Conservation (phyloP, 2,888 invertebrate genomes). For the Malthinus flaveolus region DNA sequence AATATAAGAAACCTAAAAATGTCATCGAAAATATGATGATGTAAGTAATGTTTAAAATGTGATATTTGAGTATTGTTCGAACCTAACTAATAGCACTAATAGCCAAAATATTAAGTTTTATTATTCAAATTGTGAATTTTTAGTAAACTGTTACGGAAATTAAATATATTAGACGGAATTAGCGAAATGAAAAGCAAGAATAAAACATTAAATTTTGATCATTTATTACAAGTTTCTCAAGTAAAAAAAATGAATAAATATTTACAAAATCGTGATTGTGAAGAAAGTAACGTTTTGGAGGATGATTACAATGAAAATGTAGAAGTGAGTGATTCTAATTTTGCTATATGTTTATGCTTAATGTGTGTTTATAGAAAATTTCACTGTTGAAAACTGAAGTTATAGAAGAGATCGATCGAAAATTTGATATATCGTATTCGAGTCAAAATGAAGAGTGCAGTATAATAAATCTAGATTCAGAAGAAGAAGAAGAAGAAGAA, state of each 20-base stretch:
- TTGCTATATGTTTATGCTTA: background rate
- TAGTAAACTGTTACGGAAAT: constrained; percentile 13
- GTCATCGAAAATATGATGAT: constrained; percentile 18
- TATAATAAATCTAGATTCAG: constrained; percentile 13
- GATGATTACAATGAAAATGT: constrained; percentile 14
- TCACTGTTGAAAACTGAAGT: background rate
- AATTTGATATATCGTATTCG: background rate
- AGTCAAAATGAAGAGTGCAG: background rate
- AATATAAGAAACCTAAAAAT: constrained; percentile 8
- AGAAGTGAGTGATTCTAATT: background rate
- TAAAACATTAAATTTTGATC: background rate
- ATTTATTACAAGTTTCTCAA: constrained; percentile 9
- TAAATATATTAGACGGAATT: constrained; percentile 13
- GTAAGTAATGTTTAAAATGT: constrained; percentile 22
- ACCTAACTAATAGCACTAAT: no score
- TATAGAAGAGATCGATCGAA: background rate
- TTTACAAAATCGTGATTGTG: constrained; percentile 21
- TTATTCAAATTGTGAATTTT: constrained; percentile 2
- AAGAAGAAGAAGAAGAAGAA: constrained; percentile 2
- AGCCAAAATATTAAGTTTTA: background rate
- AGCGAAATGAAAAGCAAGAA: constrained; percentile 5
- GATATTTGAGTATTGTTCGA: no score
- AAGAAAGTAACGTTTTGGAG: constrained; percentile 14
- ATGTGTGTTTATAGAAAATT: background rate
- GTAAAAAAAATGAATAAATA: constrained; percentile 10